These are phyloP conservation scores for Albula glossodonta DNA, from an alignment of 2,113 vertebrate genomes.

Conservation along the genomic window DNA sequence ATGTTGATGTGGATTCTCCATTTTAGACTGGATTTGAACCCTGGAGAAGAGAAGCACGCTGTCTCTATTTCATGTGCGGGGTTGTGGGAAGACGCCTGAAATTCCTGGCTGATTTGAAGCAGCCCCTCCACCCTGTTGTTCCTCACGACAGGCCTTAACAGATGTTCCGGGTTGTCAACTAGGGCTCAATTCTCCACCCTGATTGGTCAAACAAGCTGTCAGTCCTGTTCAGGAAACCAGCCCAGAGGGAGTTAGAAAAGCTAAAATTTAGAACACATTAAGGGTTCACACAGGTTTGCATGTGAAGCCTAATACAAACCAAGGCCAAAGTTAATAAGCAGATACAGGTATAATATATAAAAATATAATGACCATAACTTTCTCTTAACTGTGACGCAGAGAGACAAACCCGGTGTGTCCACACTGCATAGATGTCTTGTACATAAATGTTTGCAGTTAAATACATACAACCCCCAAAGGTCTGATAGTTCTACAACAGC, in stretches of 20 bases:
- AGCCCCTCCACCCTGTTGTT: slow-evolving; percentile 15
- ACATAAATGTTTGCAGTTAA: too few species aligned
- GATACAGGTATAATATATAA: slow-evolving; percentile 10
- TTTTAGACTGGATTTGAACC: slow-evolving; percentile 7
- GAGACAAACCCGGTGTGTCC: neutral
- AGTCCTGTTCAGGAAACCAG: slow-evolving; percentile 14
- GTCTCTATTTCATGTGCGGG: neutral
- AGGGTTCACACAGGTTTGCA: neutral
- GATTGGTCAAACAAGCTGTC: slow-evolving; percentile 4
- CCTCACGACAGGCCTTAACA: neutral
- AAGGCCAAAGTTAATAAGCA: slow-evolving; percentile 23
- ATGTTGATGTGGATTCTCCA: neutral
- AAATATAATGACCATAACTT: slow-evolving; percentile 19
- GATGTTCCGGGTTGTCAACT: neutral
- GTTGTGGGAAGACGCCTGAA: neutral
- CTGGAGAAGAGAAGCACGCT: neutral
- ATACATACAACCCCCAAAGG: too few species aligned
- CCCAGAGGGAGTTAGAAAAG: too few species aligned
- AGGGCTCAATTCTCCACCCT: neutral
- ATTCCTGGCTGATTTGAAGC: slow-evolving; percentile 14
- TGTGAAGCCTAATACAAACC: neutral
- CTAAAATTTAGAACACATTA: neutral
- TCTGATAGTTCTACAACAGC: neutral
- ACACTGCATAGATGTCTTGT: neutral
- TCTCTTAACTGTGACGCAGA: neutral